phyloP scores from a whole-genome alignment of 2,113 vertebrate species.

The Myocastor coypus region DNA sequence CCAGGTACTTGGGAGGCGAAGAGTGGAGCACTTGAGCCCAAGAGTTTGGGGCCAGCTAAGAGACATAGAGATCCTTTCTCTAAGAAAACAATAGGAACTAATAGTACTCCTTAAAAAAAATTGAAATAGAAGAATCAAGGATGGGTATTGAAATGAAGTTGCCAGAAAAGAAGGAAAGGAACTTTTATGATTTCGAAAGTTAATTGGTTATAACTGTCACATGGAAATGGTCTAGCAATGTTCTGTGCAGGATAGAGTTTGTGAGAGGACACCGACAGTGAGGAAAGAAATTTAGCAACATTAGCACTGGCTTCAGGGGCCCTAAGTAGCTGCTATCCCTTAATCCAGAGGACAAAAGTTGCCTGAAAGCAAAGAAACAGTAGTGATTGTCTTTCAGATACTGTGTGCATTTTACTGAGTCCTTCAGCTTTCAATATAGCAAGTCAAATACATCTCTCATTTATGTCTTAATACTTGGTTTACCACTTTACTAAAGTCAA shows the following conservation, averaged over 20 bases:
- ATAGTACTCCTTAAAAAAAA: background rate
- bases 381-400: background rate
- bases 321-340: background rate
- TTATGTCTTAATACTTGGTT: background rate
- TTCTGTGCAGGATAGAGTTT: slow-evolving; percentile 42
- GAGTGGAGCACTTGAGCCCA: background rate
- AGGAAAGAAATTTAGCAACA: slow-evolving; percentile 43
- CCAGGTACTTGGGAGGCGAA: background rate
- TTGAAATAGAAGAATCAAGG: slow-evolving; percentile 28
- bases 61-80: background rate
- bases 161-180: background rate
- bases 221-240: slow-evolving; percentile 62
- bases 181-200: slow-evolving; percentile 29
- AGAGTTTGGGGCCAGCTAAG: background rate
- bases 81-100: background rate
- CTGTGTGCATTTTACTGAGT: background rate
- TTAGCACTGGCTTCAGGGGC: slow-evolving; percentile 6
- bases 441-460: background rate
- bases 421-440: slow-evolving; percentile 10
- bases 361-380: slow-evolving; percentile 3
- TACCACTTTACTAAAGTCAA: background rate
- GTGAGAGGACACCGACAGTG: slow-evolving; percentile 35
- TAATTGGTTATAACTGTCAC: slow-evolving; percentile 46
- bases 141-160: background rate
- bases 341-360: background rate